Conservation (phyloP, 2,113 vertebrate genomes). For the Atrichornis clamosus region DNA sequence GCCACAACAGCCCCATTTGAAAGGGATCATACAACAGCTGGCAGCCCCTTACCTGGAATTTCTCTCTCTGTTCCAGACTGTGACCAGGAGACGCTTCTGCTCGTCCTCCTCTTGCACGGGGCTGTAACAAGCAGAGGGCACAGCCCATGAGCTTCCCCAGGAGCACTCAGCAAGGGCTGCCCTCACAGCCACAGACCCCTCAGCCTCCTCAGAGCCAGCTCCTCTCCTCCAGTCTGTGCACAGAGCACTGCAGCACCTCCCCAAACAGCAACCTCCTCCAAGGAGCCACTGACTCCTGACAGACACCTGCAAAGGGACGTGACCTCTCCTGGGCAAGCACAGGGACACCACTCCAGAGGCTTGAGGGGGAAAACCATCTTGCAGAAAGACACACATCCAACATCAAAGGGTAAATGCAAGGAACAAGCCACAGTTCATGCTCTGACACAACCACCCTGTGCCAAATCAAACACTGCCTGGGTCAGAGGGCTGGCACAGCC, state of each 20-base stretch:
- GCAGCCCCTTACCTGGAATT: slow-evolving; percentile 75
- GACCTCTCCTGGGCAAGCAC: background rate
- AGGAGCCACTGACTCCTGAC: background rate
- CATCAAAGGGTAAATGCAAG: background rate
- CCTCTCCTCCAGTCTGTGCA: background rate
- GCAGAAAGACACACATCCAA: background rate
- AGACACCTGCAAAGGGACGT: background rate
- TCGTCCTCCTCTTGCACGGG: slow-evolving; percentile 72
- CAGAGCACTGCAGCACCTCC: background rate
- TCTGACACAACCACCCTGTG: background rate
- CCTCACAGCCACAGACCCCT: background rate
- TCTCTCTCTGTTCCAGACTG: slow-evolving; percentile 81
- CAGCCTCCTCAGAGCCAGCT: background rate
- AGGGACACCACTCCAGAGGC: background rate
- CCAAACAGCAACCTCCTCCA: background rate
- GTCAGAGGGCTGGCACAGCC: background rate
- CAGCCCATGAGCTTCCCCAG: background rate
- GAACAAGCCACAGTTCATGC: background rate
- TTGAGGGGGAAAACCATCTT: background rate
- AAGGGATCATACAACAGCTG: accelerated
- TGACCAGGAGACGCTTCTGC: slow-evolving; percentile 85
- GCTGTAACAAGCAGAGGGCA: slow-evolving; percentile 66
- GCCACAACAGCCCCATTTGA: background rate
- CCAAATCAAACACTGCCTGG: background rate
- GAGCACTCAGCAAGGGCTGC: background rate